Percentiles rank a stretch among this genome's conserved stretches.
Evolutionary conservation across 2,888 invertebrate species (phyloP).

Genomic region (Philaethria dido): DNA sequence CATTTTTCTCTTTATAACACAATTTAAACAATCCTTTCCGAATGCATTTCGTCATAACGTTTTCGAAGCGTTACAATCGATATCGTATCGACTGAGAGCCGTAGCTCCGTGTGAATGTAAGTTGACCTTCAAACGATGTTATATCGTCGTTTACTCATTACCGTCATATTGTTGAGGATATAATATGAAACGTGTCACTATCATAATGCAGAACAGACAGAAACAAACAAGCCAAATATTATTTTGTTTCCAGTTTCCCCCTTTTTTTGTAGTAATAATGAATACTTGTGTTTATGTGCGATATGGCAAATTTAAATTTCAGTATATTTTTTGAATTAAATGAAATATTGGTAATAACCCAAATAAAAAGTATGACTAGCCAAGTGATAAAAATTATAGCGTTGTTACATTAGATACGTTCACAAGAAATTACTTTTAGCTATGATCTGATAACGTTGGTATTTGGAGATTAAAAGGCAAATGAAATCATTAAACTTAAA

Average conservation of each 20-base stretch:
- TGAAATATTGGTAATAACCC: too few relatives aligned
- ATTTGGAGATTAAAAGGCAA: background rate
- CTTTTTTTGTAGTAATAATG: too few relatives aligned
- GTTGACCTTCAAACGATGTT: background rate
- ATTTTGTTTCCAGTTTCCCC: too few relatives aligned
- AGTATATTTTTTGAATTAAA: too few relatives aligned
- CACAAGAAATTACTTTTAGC: background rate
- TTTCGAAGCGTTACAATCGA: background rate
- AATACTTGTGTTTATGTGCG: too few relatives aligned
- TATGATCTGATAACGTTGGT: background rate
- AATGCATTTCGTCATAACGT: background rate
- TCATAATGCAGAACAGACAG: background rate
- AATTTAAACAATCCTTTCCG: background rate
- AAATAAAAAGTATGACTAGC: too few relatives aligned
- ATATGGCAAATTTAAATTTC: too few relatives aligned
- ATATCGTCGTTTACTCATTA: background rate
- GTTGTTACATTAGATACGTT: too few relatives aligned
- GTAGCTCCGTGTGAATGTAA: background rate
- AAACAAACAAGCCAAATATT: too few relatives aligned
- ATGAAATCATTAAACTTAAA: background rate
- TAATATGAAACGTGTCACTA: background rate
- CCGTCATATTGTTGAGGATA: background rate
- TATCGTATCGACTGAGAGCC: background rate
- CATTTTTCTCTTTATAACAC: background rate
- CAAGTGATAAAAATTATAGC: too few relatives aligned